Conservation (phyloP, 2,797 vertebrate species). For the Myotis vivesi region DNA sequence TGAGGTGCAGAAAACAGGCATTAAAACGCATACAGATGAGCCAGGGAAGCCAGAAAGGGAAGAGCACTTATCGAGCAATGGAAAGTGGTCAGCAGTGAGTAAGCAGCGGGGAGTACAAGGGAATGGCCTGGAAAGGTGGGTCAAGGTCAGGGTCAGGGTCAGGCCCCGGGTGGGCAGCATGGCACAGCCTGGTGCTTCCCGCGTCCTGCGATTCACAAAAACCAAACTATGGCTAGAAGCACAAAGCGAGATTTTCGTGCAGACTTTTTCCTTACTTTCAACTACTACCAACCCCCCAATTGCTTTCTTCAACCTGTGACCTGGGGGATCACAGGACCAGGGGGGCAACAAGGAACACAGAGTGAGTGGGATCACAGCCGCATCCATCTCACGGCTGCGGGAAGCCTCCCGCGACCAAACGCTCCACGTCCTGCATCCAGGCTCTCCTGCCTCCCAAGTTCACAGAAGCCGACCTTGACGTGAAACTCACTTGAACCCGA, state of each 20-base stretch:
- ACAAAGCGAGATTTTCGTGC: not conserved
- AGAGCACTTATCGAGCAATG: not conserved
- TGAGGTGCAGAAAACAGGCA: not conserved
- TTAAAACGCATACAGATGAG: not conserved
- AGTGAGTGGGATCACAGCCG: not conserved
- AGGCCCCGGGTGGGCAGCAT: too few relatives aligned
- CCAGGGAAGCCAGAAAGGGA: not conserved
- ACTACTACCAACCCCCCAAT: not conserved
- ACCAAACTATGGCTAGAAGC: not conserved
- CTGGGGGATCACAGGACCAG: not conserved
- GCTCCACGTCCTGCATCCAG: not conserved
- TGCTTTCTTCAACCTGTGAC: not conserved
- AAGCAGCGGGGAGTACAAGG: not conserved
- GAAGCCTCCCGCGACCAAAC: accelerated
- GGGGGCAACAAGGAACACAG: not conserved
- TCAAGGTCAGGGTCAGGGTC: not conserved
- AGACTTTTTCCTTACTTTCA: not conserved
- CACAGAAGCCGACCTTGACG: not conserved
- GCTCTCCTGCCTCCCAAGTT: not conserved
- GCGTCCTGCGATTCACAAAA: not conserved
- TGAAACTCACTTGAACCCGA: not conserved
- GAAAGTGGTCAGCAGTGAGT: not conserved
- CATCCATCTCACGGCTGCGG: not conserved
- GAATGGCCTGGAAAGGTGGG: not conserved
- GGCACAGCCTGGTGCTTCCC: not conserved